Conservation (phyloP, 2,797 vertebrate genomes). For the Microctenopoma lineatum region DNA sequence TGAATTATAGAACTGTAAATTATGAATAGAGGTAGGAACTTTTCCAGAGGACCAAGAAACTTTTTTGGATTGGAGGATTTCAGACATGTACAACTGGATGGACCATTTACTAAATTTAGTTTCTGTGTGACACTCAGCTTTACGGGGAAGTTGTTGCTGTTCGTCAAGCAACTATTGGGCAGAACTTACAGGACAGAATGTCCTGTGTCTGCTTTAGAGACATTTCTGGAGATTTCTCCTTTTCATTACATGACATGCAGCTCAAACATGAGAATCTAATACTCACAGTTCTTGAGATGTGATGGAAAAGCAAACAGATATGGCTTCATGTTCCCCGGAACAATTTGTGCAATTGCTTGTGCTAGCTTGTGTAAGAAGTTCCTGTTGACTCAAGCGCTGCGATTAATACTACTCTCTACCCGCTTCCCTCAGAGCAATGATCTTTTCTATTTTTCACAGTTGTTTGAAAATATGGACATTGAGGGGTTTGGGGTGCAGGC, state of each 20-base stretch:
- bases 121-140: too few species aligned
- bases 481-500: background rate
- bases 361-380: constrained; percentile 3
- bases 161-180: too few species aligned
- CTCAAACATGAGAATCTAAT: background rate
- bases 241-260: background rate
- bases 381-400: background rate
- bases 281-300: background rate
- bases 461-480: constrained; percentile 24
- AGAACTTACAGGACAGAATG: too few species aligned
- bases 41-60: too few species aligned
- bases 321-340: background rate
- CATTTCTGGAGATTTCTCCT: too few species aligned
- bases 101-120: too few species aligned
- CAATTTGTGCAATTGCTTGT: background rate
- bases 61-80: too few species aligned
- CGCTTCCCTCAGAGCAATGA: constrained; percentile 19
- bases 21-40: too few species aligned
- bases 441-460: constrained; percentile 31
- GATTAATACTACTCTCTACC: constrained; percentile 1
- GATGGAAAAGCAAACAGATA: background rate
- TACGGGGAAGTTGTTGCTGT: too few species aligned
- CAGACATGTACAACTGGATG: too few species aligned
- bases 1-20: too few species aligned
- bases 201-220: too few species aligned